Conservation (phyloP, 2,797 vertebrate genomes). For the Poeciliopsis paucimaculata region DNA sequence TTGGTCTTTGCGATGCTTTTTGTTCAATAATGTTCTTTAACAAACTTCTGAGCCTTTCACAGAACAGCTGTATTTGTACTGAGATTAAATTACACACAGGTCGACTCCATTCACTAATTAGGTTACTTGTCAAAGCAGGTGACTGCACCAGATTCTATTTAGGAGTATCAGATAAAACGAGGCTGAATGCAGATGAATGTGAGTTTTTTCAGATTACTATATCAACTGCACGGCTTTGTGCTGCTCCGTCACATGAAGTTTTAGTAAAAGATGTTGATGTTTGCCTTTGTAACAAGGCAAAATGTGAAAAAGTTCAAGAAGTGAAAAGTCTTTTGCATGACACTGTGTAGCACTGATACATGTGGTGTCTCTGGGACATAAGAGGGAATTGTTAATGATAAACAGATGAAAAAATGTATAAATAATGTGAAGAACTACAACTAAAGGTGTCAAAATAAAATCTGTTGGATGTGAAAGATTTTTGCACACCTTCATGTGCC, state of each 20-base stretch:
- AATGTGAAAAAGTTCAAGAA: background rate
- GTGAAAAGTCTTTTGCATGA: background rate
- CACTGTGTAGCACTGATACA: background rate
- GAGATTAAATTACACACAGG: background rate
- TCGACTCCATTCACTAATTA: background rate
- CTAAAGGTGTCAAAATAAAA: background rate
- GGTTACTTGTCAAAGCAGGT: background rate
- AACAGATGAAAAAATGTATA: background rate
- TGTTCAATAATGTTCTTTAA: background rate
- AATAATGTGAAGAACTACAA: background rate
- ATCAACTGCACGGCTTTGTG: background rate
- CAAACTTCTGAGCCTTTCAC: background rate
- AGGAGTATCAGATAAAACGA: background rate
- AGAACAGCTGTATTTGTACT: background rate
- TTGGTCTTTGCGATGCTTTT: background rate
- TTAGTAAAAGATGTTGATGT: background rate
- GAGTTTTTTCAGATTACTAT: background rate
- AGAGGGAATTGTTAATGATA: background rate
- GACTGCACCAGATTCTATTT: background rate
- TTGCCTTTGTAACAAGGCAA: background rate
- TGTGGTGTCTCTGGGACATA: background rate
- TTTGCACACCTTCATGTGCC: slow-evolving; percentile 18
- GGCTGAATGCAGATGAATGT: background rate
- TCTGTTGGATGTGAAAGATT: slow-evolving; percentile 3
- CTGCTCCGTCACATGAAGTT: background rate